phyloP scores from a whole-genome alignment of 2,888 invertebrate genomes.

The Andrena camellia region DNA sequence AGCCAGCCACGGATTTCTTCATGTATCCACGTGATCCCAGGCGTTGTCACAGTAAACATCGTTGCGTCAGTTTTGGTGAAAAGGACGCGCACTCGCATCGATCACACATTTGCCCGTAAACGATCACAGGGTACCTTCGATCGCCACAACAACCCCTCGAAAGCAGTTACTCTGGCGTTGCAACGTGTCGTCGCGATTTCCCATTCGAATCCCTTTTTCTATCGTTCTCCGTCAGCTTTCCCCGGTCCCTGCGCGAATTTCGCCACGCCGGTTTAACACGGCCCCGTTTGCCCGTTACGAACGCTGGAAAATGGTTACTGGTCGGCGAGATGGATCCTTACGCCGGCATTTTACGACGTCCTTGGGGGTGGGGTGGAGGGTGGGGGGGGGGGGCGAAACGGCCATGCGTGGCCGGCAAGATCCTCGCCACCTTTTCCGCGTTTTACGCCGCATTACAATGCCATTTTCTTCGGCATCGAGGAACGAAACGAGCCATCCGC shows the following conservation, averaged over 20 bases:
- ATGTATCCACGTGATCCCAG: constrained; percentile 63
- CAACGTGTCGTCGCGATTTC: neutral
- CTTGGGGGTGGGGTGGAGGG: constrained; percentile 4
- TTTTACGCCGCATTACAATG: constrained; percentile 22
- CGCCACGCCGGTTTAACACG: neutral
- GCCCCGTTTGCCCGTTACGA: neutral
- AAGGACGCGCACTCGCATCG: constrained; percentile 56
- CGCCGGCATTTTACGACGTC: constrained; percentile 75
- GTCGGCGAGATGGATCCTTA: constrained; percentile 61
- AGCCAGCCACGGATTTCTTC: constrained; percentile 37
- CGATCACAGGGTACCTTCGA: constrained; percentile 33
- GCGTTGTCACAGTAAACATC: constrained; percentile 62
- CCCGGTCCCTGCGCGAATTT: constrained; percentile 3
- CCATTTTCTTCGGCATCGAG: neutral
- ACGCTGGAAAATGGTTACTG: constrained; percentile 52
- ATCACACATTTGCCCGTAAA: constrained; percentile 53
- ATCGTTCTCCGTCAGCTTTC: neutral
- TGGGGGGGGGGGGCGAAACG: constrained; percentile 56
- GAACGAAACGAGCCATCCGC: neutral
- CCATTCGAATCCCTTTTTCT: constrained; percentile 10
- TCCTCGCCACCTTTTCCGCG: constrained; percentile 56
- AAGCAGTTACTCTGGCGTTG: neutral
- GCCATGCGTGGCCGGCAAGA: constrained; percentile 73
- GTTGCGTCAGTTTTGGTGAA: constrained; percentile 31
- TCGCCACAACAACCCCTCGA: constrained; percentile 19